Percentiles rank a stretch among this genome's conserved stretches.
These are phyloP conservation scores for Sylvicola cinctus DNA, from an alignment of 2,888 invertebrate species.

Conservation along the genomic window DNA sequence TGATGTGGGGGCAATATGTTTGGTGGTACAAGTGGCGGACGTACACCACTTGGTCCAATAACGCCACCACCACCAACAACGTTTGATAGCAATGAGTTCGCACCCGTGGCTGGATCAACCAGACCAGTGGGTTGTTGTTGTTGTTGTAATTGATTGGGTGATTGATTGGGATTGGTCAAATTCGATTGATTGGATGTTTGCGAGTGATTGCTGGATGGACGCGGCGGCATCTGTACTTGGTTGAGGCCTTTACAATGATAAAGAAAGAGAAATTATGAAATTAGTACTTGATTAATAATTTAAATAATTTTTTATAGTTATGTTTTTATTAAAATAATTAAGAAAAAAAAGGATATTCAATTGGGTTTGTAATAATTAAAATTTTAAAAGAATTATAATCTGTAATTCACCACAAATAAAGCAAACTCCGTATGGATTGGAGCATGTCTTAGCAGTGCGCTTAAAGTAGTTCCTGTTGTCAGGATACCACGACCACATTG, in stretches of 20 bases:
- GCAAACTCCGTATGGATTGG: no score
- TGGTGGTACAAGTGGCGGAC: slow-evolving; percentile 16
- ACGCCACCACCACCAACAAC: slow-evolving; percentile 15
- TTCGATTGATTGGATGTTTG: slow-evolving; percentile 27
- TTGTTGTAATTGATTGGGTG: slow-evolving; percentile 2
- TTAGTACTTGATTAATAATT: no score
- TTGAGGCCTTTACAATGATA: slow-evolving; percentile 44
- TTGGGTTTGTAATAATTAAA: no score
- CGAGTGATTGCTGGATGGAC: slow-evolving; percentile 71
- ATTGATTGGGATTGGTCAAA: slow-evolving; percentile 4
- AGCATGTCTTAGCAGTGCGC: no score
- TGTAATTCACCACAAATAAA: no score
- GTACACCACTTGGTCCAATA: slow-evolving; percentile 20
- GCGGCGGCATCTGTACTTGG: slow-evolving; percentile 90
- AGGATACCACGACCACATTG: no score
- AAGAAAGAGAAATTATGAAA: slow-evolving; percentile 4
- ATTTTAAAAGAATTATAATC: no score
- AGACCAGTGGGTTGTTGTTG: slow-evolving; percentile 4
- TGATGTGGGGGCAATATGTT: slow-evolving; percentile 15
- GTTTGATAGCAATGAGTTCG: slow-evolving; percentile 3
- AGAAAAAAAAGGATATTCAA: no score
- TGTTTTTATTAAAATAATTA: no score
- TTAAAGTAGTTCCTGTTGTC: no score
- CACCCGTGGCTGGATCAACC: slow-evolving; percentile 3
- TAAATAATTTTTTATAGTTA: no score